Conservation (phyloP, 2,797 vertebrate species). For the Naso thynnoides region DNA sequence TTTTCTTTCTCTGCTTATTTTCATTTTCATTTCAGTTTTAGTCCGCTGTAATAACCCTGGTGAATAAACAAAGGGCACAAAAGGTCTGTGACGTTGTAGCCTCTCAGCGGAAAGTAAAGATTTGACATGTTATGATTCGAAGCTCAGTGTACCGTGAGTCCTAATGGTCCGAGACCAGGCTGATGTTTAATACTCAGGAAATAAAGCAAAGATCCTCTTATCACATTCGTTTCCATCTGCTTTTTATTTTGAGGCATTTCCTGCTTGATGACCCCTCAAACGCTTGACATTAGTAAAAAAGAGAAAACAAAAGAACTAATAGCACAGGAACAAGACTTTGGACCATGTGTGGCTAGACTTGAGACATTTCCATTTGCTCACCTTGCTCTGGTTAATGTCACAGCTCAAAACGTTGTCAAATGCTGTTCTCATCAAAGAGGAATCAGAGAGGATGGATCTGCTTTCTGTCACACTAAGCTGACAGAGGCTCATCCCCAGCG, state of each 20-base stretch:
- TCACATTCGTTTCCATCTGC: conserved; percentile 24
- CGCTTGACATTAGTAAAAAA: conserved; percentile 10
- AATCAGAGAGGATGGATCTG: conserved; percentile 70
- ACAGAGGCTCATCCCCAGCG: conserved; percentile 38
- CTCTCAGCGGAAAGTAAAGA: background rate
- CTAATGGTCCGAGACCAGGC: background rate
- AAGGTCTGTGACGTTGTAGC: background rate
- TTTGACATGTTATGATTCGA: background rate
- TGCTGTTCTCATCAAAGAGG: conserved; percentile 65
- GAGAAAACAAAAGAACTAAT: conserved; percentile 1
- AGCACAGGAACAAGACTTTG: background rate
- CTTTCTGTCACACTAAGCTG: conserved; percentile 68
- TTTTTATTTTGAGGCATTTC: conserved; percentile 31
- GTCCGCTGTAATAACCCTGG: too few species aligned
- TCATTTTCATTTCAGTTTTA: too few species aligned
- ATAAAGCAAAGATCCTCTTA: conserved; percentile 26
- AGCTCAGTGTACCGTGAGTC: background rate
- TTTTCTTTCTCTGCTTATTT: too few species aligned
- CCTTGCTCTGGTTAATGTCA: conserved; percentile 62
- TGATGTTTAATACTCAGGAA: conserved; percentile 2
- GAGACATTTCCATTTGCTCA: conserved; percentile 43
- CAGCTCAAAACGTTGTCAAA: conserved; percentile 50
- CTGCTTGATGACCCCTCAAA: conserved; percentile 20
- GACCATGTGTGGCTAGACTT: background rate
- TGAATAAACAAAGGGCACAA: background rate